Base-by-base conservation (phyloP, 2,113 vertebrate species). In the Cynocephalus volans region DNA sequence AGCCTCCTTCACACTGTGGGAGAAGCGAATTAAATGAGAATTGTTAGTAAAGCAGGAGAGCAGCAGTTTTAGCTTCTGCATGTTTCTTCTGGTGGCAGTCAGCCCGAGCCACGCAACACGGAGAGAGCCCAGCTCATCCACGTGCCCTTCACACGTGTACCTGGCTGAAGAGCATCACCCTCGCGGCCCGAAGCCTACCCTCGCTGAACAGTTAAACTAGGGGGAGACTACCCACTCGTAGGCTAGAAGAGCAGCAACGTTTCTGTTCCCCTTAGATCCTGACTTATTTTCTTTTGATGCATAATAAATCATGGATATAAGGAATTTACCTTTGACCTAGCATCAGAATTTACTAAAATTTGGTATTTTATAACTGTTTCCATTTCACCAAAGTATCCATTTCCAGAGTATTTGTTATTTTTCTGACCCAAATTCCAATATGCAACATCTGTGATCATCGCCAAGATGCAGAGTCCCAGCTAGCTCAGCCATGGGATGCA, bases 361-460 rank as follows among this genome's bases (percentile, higher is more conserved):
- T 85, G 87, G 19, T 67, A 58, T 90, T 81, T 50, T 50, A 23
- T 81, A 84, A 70, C 28, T 69, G 90, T 93, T 92, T 60, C 21
- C 58, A n/a, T 82, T 62, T 93, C 56, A 36, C 72, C 54, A 6
- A 80, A 87, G 60, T 21, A 67, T 83, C 84, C 54, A 65, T 88
- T 79, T 58, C 62, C 80, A 82, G 60, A 95, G 77, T 75, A 56
- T 73, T 82, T 87, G 80, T 67, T 91, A 80, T 96, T 94, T 94
- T 36, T 90, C 31, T 80, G 82, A 96, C 65, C 93, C 92, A 90
- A 65, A 97, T 87, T 48, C 60, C 75, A 91, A 3, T 45, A 70
- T 36, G 56, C 69, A 88, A 92, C 89, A 81, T 95, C 96, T 95
- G 96, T 82, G 75, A 11, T 41, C 10, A 31, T n/a, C 52, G 84